Percentiles rank a stretch among this genome's conserved stretches.
phyloP scores from a whole-genome alignment of 2,797 vertebrate genomes.

The Gallinago solitaria region DNA sequence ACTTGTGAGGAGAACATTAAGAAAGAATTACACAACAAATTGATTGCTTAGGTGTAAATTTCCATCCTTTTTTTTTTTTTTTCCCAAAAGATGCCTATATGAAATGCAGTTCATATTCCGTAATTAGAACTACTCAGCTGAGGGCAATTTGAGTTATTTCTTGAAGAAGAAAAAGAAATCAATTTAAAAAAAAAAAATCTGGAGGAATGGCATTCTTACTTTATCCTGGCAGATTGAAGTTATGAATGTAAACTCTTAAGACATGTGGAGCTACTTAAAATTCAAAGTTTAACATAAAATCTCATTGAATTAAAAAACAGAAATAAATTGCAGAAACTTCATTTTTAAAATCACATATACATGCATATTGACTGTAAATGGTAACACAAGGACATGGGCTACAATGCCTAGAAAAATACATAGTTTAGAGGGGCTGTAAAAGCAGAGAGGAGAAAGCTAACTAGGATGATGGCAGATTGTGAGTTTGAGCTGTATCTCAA shows the following conservation, averaged over 20 bases:
- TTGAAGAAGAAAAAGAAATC: not conserved
- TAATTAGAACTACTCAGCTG: not conserved
- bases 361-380: not conserved
- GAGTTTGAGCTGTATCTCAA: not conserved
- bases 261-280: not conserved
- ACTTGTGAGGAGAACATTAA: not conserved
- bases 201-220: not conserved
- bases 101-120: not conserved
- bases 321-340: not conserved
- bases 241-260: not conserved
- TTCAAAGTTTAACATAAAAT: not conserved
- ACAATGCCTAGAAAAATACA: not conserved
- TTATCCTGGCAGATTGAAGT: not conserved
- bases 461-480: not conserved
- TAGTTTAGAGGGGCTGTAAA: not conserved
- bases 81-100: not conserved
- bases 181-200: not conserved
- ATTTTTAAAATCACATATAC: not conserved
- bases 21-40: not conserved
- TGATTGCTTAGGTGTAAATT: not conserved
- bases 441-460: not conserved
- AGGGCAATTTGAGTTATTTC: not conserved
- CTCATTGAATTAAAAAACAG: not conserved
- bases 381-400: not conserved
- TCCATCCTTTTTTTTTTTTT: not conserved